phyloP scores from a whole-genome alignment of 30 jellyfish, hydroid and myxozoan genomes.

The Phacellophora camtschatica region DNA sequence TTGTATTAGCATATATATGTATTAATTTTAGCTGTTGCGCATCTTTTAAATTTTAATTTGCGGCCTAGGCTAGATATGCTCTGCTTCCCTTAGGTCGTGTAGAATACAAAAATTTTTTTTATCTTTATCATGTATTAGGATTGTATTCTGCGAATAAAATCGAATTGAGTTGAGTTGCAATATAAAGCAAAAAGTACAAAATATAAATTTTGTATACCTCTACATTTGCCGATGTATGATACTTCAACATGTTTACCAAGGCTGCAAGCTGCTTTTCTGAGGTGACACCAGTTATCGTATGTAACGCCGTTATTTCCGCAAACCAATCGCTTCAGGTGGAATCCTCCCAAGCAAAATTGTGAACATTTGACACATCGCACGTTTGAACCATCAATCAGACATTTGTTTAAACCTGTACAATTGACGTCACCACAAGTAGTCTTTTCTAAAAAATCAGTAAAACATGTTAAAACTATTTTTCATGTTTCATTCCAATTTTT shows the following conservation, averaged over 20 bases:
- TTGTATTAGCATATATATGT: too few relatives aligned
- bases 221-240: slow-evolving; percentile 36
- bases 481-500: neutral
- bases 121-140: too few relatives aligned
- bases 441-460: neutral
- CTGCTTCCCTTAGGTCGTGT: too few relatives aligned
- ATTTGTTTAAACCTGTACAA: slow-evolving; percentile 33
- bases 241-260: slow-evolving; percentile 50
- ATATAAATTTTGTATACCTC: too few relatives aligned
- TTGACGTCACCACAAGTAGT: slow-evolving; percentile 43
- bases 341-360: slow-evolving; percentile 53
- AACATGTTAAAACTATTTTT: neutral
- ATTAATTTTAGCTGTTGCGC: too few relatives aligned
- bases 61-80: too few relatives aligned
- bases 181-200: too few relatives aligned
- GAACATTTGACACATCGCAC: slow-evolving; percentile 69
- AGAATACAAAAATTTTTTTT: too few relatives aligned
- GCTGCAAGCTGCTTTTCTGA: slow-evolving; percentile 66
- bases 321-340: neutral
- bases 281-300: slow-evolving; percentile 59
- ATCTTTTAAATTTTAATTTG: too few relatives aligned
- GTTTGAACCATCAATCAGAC: slow-evolving; percentile 30
- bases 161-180: too few relatives aligned
- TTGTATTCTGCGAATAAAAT: too few relatives aligned
- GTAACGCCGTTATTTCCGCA: slow-evolving; percentile 71